phyloP scores from a whole-genome alignment of 92 coral and sea anemone species.

The Isaurus tuberculatus region DNA sequence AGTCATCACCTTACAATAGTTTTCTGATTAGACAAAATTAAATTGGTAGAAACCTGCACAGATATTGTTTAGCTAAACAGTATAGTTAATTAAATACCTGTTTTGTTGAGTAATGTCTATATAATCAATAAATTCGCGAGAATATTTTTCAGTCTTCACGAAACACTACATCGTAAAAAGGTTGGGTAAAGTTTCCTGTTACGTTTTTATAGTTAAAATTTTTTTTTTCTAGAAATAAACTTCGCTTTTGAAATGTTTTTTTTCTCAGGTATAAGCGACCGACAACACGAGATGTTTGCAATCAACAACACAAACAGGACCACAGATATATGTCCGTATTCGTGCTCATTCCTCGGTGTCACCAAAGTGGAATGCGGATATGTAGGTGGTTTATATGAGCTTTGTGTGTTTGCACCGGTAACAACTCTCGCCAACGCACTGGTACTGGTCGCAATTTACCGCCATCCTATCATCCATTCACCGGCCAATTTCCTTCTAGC shows the following conservation, averaged over 20 bases:
- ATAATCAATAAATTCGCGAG: too few species aligned
- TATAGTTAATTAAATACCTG: too few species aligned
- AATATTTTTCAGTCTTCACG: too few species aligned
- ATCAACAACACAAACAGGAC: background rate
- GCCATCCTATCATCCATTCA: constrained; percentile 26
- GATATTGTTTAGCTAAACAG: too few species aligned
- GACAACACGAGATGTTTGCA: background rate
- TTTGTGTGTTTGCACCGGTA: constrained; percentile 10
- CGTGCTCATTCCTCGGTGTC: constrained; percentile 37
- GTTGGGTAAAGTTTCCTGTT: too few species aligned
- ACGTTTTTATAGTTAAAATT: too few species aligned
- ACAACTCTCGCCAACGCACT: constrained; percentile 33
- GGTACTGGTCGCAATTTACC: constrained; percentile 27
- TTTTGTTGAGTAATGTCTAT: too few species aligned
- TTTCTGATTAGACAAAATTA: too few species aligned
- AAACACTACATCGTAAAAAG: too few species aligned
- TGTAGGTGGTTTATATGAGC: constrained; percentile 3
- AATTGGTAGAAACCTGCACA: too few species aligned
- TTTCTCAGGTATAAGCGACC: background rate
- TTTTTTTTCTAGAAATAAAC: too few species aligned
- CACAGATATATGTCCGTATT: constrained; percentile 3
- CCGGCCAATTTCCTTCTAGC: constrained; percentile 26
- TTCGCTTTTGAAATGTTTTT: background rate
- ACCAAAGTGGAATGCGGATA: constrained; percentile 27
- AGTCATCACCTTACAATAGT: too few species aligned